Conservation (phyloP, 2,113 vertebrate genomes). For the Brachionichthys hirsutus region DNA sequence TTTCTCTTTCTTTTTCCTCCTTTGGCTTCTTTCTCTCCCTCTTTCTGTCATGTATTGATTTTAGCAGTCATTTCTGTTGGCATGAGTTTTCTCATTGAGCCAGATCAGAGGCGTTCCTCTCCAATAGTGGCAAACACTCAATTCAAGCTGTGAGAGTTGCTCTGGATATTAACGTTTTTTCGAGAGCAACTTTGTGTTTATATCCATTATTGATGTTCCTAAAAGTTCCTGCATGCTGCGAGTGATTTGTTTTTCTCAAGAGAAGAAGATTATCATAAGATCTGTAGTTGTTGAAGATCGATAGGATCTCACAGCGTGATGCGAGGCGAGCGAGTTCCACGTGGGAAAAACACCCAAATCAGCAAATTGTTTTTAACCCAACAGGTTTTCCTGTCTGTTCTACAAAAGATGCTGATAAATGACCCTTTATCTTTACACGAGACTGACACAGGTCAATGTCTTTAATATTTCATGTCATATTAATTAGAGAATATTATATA, state of each 20-base stretch:
- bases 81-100: no score
- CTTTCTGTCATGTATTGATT: neutral
- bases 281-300: conserved; percentile 38
- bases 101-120: no score
- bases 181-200: conserved; percentile 31
- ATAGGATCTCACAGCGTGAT: conserved; percentile 56
- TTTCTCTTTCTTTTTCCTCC: neutral
- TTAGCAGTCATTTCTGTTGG: no score
- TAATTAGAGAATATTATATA: no score
- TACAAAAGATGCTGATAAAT: no score
- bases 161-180: conserved; percentile 41
- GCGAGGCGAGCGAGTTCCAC: conserved; percentile 15
- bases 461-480: no score
- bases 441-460: no score
- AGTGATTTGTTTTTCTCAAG: conserved; percentile 31
- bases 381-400: no score
- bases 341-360: conserved; percentile 9
- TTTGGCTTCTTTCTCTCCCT: neutral
- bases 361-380: conserved; percentile 11
- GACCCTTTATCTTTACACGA: no score
- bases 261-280: conserved; percentile 67
- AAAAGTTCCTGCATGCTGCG: conserved; percentile 45
- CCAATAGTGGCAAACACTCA: no score
- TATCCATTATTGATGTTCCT: conserved; percentile 60
- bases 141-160: neutral